A percentile compares a stretch with the other conserved stretches of the same genome.
phyloP scores from a whole-genome alignment of 35 echinoderm and acorn worm species.

The Ophioderma brevispina region DNA sequence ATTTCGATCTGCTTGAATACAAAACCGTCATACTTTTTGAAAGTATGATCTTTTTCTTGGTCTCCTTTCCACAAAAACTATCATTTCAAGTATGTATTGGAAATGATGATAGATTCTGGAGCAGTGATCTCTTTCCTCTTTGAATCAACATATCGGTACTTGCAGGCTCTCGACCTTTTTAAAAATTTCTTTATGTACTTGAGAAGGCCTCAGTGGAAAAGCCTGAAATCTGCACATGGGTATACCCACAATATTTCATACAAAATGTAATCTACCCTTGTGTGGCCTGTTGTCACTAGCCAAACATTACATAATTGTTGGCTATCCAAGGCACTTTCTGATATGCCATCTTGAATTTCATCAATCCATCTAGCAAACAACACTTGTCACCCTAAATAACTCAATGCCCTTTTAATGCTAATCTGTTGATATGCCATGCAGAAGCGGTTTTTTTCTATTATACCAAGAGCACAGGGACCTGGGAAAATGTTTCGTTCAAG shows the following conservation, averaged over 20 bases:
- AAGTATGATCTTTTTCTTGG: too few relatives aligned
- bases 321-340: background rate
- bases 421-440: background rate
- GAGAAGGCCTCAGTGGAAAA: background rate
- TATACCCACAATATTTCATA: background rate
- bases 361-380: conserved; percentile 12
- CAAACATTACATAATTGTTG: background rate
- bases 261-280: background rate
- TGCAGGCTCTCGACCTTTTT: background rate
- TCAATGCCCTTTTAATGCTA: background rate
- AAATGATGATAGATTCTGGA: background rate
- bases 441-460: background rate
- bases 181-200: background rate
- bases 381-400: background rate
- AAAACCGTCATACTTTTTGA: background rate
- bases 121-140: background rate
- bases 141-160: too few relatives aligned
- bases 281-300: conserved; percentile 15
- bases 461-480: too few relatives aligned
- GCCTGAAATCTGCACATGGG: background rate
- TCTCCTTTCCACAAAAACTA: background rate
- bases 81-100: background rate
- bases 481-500: too few relatives aligned
- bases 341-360: background rate
- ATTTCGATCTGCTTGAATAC: background rate